phyloP scores from a whole-genome alignment of 2,888 invertebrate species.

The Esperia sulphurella region DNA sequence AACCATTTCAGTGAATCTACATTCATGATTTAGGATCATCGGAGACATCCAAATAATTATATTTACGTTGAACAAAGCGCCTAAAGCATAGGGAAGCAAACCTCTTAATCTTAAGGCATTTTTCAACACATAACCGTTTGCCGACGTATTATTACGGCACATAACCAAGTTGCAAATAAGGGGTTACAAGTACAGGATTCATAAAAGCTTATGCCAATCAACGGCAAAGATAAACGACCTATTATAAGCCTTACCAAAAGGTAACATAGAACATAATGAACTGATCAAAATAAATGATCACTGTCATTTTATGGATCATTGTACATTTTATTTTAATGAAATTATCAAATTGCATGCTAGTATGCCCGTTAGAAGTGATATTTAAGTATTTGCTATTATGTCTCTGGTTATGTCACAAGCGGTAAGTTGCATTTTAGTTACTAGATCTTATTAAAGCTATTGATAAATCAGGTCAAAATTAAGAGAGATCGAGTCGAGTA shows the following conservation, averaged over 20 bases:
- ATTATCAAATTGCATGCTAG: neutral
- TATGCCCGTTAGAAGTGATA: neutral
- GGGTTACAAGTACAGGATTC: constrained; percentile 4
- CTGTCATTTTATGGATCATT: neutral
- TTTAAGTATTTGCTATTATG: neutral
- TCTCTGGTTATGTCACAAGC: neutral
- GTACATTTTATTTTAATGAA: constrained; percentile 1
- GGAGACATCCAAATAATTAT: constrained; percentile 1
- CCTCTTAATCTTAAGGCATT: constrained; percentile 19
- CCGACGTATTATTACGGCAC: constrained; percentile 17
- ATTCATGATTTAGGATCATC: neutral
- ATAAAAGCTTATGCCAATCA: neutral
- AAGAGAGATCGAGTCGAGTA: no score
- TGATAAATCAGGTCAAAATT: no score
- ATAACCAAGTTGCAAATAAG: constrained; percentile 17
- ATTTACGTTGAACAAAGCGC: constrained; percentile 7
- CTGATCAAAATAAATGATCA: neutral
- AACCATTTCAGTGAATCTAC: no score
- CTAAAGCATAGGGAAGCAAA: constrained; percentile 15
- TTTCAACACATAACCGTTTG: constrained; percentile 12
- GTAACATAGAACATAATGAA: neutral
- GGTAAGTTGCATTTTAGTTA: neutral
- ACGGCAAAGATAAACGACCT: neutral
- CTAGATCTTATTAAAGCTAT: neutral
- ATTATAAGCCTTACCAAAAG: neutral